phyloP scores from a whole-genome alignment of 2,888 invertebrate genomes.

The Salpingus planirostris region DNA sequence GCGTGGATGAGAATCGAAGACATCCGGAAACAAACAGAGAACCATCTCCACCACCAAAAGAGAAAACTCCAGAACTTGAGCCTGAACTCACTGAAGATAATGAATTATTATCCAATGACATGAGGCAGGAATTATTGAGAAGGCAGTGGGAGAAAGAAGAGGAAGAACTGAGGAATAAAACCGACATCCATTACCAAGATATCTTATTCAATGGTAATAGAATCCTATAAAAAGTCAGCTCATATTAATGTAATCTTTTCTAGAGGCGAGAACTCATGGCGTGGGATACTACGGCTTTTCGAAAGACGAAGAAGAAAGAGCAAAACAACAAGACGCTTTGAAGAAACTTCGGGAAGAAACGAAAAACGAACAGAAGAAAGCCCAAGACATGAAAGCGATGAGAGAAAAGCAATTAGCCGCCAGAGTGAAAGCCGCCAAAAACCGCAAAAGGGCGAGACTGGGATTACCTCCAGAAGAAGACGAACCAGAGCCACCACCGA shows the following conservation, averaged over 20 bases:
- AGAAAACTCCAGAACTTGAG: conserved; percentile 12
- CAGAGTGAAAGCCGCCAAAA: conserved; percentile 62
- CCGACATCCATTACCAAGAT: conserved; percentile 85
- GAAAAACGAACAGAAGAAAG: conserved; percentile 54
- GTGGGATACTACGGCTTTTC: conserved; percentile 89
- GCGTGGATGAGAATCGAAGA: conserved; percentile 23
- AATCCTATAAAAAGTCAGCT: neutral
- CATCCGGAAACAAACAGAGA: conserved; percentile 5
- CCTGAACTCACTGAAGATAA: conserved; percentile 28
- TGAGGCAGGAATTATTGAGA: conserved; percentile 61
- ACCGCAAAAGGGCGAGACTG: conserved; percentile 61
- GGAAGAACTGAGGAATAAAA: conserved; percentile 58
- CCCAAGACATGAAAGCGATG: conserved; percentile 50
- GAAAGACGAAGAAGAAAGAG: conserved; percentile 69
- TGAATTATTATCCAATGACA: conserved; percentile 45
- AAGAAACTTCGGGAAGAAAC: conserved; percentile 63
- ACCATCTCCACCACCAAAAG: conserved; percentile 14
- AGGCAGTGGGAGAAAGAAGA: conserved; percentile 85
- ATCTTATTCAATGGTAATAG: conserved; percentile 72
- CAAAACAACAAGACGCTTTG: conserved; percentile 72
- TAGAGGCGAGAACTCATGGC: conserved; percentile 87
- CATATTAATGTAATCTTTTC: conserved; percentile 17
- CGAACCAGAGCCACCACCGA: conserved; percentile 28
- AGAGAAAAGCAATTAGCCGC: conserved; percentile 61
- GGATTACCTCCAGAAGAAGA: conserved; percentile 62